Evolutionary conservation across 2,113 vertebrate species (phyloP).

Genomic region (Climacteris rufus): DNA sequence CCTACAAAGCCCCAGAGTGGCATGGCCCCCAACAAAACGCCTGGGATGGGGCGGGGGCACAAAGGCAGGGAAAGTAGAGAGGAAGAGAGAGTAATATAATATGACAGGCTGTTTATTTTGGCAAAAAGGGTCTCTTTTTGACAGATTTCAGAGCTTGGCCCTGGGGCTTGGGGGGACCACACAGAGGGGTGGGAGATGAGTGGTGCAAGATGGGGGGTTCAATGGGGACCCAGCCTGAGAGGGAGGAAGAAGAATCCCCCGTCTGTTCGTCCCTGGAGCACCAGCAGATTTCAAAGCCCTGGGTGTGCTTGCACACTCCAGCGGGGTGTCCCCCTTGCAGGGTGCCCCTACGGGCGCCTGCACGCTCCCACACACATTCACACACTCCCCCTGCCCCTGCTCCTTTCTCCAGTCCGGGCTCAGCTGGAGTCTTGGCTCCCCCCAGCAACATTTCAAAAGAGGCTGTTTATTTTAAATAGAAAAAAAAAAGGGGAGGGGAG

Average conservation of each 20-base stretch:
- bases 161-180: constrained; percentile 23
- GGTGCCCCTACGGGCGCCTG: neutral
- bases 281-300: neutral
- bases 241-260: neutral
- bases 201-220: neutral
- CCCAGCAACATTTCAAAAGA: constrained; percentile 59
- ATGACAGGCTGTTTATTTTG: constrained; percentile 84
- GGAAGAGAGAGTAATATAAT: constrained; percentile 68
- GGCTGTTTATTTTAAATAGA: constrained; percentile 58
- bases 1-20: neutral
- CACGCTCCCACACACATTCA: neutral
- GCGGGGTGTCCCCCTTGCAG: neutral
- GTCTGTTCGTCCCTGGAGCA: neutral
- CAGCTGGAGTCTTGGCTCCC: constrained; percentile 55
- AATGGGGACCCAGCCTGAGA: rapidly evolving
- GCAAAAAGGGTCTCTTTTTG: constrained; percentile 72
- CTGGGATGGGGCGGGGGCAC: neutral
- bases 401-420: neutral
- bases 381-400: constrained; percentile 17
- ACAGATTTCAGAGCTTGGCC: constrained; percentile 70
- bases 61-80: constrained; percentile 27
- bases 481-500: neutral
- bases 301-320: rapidly evolving
- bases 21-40: neutral
- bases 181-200: constrained; percentile 37